phyloP scores from a whole-genome alignment of 2,113 vertebrate species.

The Odontophorus gujanensis region DNA sequence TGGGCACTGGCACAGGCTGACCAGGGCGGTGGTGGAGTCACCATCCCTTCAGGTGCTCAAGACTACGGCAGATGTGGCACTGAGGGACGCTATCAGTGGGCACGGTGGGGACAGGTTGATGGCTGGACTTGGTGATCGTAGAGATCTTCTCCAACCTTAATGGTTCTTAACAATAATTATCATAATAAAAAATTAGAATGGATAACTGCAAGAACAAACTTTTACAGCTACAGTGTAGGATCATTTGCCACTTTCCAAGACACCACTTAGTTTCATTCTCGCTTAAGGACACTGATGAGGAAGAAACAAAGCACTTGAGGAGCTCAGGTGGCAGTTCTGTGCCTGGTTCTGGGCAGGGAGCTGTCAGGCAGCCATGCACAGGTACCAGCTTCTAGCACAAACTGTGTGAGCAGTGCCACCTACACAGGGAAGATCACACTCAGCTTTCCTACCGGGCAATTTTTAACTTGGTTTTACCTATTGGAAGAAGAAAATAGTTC shows the following conservation, averaged over 20 bases:
- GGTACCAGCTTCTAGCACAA: neutral
- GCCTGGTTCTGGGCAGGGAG: neutral
- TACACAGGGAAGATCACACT: neutral
- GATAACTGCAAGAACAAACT: neutral
- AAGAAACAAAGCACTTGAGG: neutral
- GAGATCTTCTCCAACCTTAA: too few relatives aligned
- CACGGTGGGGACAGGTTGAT: too few relatives aligned
- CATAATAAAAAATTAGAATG: neutral
- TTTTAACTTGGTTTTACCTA: neutral
- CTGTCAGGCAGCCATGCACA: neutral
- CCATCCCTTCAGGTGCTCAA: too few relatives aligned
- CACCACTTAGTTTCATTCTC: neutral
- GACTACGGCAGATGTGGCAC: too few relatives aligned
- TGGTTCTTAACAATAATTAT: too few relatives aligned
- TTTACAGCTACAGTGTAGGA: too few relatives aligned
- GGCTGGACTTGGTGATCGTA: too few relatives aligned
- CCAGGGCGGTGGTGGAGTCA: too few relatives aligned
- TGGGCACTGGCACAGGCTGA: too few relatives aligned
- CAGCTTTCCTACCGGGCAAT: neutral
- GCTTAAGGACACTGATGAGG: neutral
- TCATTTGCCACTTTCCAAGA: neutral
- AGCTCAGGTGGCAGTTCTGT: neutral
- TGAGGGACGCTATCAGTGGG: too few relatives aligned
- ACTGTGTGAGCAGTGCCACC: neutral
- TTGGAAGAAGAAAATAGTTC: neutral